Base-by-base conservation (phyloP, 2,797 vertebrate genomes). In the Mormyrops attenuatus region DNA sequence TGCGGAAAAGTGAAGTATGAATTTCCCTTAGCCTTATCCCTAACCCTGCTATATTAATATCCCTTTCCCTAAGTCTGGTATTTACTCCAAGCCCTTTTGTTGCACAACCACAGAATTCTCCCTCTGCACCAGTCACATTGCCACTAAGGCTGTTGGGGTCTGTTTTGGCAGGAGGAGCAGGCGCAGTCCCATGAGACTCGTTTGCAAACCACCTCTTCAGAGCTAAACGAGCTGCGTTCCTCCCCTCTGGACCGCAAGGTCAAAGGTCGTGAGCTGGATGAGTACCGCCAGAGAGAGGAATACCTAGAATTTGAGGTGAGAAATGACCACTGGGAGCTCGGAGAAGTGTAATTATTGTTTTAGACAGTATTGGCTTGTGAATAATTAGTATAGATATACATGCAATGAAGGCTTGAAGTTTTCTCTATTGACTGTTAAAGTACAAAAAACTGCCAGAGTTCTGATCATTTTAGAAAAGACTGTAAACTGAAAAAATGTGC, bases 251-350 rank as follows among this genome's bases (percentile, higher is more conserved):
- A 98, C 88, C 96, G 95, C 38, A 99, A 97, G 92, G 94, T 96
- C 84, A 98, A 97, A 91, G 97, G 97, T 92, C 98, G 97, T 52
- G 98, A 99, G 92, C 95, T 97, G 0, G 98, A 99, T 77, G 98
- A 99, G 90, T 95, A 97, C 91, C 97, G 97, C 90, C 97, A 97
- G 90, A 97, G 98, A 34, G 96, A 97, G 90, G 97, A 98, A 90
- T 99, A 99, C 89, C 94, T 99, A 94, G 97, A 99, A 92, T 99
- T 99, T 88, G 98, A 99, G 97, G 98, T 99, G 92, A 95, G 91
- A 3, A 3, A 22, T 30, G 6, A n/a, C 13, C 60, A 57, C 20
- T 52, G 22, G 1, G 57, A 89, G 15, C n/a, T 53, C 49, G 20
- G 57, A 88, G 82, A 60, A 26, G 55, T 53, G 41, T 52, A 84